Conservation (phyloP, 2,888 invertebrate genomes). For the Drosophila phalerata region DNA sequence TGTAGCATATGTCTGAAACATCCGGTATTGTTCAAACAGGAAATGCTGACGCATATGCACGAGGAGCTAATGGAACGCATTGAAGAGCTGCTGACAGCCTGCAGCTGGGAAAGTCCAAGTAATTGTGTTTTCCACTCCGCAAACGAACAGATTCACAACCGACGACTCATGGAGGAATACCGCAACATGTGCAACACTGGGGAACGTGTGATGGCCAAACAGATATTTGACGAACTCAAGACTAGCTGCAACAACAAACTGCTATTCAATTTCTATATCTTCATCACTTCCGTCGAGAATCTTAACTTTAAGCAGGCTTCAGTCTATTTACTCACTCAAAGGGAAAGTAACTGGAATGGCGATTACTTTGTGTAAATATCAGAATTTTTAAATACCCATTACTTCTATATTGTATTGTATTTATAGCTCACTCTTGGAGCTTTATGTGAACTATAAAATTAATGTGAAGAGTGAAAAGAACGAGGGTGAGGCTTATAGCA, state of each 20-base stretch:
- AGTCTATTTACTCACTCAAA: slow-evolving; percentile 36
- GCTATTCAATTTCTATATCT: slow-evolving; percentile 61
- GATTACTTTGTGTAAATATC: slow-evolving; percentile 61
- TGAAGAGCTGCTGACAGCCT: slow-evolving; percentile 30
- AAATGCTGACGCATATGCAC: slow-evolving; percentile 71
- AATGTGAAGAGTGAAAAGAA: slow-evolving; percentile 33
- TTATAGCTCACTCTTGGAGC: slow-evolving; percentile 39
- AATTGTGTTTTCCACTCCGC: slow-evolving; percentile 21
- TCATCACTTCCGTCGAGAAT: slow-evolving; percentile 69
- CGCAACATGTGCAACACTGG: slow-evolving; percentile 47
- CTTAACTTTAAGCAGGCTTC: slow-evolving; percentile 58
- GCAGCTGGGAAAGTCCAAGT: slow-evolving; percentile 37
- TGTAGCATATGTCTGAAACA: not conserved
- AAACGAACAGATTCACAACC: slow-evolving; percentile 18
- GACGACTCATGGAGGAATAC: slow-evolving; percentile 48
- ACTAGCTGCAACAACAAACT: slow-evolving; percentile 29
- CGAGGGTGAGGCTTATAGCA: slow-evolving; percentile 42
- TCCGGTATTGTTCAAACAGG: slow-evolving; percentile 29
- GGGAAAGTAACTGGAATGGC: slow-evolving; percentile 45
- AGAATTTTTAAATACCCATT: not conserved
- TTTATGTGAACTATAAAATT: slow-evolving; percentile 70
- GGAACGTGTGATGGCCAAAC: slow-evolving; percentile 51
- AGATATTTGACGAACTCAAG: slow-evolving; percentile 49
- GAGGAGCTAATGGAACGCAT: slow-evolving; percentile 63
- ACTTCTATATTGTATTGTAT: not conserved